These are phyloP conservation scores for Pipistrellus nathusii DNA, from an alignment of 2,797 vertebrate species.

Conservation along the genomic window DNA sequence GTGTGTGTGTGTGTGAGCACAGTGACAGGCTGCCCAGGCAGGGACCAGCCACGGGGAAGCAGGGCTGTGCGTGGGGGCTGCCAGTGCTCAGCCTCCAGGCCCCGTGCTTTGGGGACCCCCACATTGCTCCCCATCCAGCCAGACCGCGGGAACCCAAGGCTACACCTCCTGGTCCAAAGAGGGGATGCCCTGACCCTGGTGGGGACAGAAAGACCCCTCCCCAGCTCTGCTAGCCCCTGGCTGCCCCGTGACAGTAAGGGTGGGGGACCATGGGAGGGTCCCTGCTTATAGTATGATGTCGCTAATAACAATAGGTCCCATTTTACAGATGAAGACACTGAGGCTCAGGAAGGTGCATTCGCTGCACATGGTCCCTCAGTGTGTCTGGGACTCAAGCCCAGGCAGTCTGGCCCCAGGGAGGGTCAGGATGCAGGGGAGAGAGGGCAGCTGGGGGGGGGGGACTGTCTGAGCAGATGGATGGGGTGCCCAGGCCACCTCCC, in stretches of 20 bases:
- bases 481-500: neutral
- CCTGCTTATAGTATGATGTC: fast-evolving
- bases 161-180: neutral
- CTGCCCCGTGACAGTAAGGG: neutral
- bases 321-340: neutral
- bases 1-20: neutral
- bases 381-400: neutral
- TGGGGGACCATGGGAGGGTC: fast-evolving
- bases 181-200: neutral
- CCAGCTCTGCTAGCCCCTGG: neutral
- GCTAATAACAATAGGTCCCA: neutral
- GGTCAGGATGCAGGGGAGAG: neutral
- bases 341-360: neutral
- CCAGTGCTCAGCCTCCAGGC: fast-evolving
- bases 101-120: neutral
- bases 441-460: neutral
- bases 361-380: neutral
- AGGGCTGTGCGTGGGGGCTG: neutral
- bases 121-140: neutral
- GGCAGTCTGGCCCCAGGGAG: neutral
- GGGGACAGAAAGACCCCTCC: neutral
- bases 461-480: neutral
- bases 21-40: neutral
- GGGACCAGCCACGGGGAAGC: neutral
- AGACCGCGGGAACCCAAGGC: neutral